These are phyloP conservation scores for Catharus minimus DNA, from an alignment of 2,113 vertebrate genomes.

Conservation along the genomic window DNA sequence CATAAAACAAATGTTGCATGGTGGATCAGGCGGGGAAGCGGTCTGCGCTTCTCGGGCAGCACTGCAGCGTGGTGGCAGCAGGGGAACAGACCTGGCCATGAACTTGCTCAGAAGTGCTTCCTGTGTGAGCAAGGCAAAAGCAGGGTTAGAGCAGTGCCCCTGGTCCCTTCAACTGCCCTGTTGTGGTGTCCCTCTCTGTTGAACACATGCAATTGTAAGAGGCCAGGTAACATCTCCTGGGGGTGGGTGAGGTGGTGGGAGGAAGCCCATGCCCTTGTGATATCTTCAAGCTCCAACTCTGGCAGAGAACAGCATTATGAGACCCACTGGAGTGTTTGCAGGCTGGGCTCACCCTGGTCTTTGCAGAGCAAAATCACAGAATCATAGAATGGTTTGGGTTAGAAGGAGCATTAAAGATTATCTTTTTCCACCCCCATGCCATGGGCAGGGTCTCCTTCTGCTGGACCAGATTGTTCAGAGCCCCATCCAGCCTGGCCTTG, in stretches of 20 bases:
- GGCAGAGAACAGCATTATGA: background rate
- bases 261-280: background rate
- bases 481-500: background rate
- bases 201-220: background rate
- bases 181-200: background rate
- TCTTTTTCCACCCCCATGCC: accelerated
- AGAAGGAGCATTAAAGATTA: accelerated
- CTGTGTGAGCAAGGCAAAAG: background rate
- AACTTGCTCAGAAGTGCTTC: background rate
- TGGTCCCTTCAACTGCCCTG: background rate
- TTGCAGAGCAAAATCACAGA: background rate
- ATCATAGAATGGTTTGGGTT: background rate
- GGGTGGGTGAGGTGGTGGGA: background rate
- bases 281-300: background rate
- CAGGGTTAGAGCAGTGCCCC: background rate
- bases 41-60: accelerated
- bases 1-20: background rate
- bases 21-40: accelerated
- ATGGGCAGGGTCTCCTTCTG: background rate
- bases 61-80: accelerated
- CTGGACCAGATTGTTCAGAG: background rate
- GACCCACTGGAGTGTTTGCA: background rate
- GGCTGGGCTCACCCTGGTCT: background rate
- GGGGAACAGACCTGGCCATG: background rate
- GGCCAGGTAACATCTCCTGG: background rate